Conservation (phyloP, 2,888 invertebrate genomes). For the Leuctra nigra region DNA sequence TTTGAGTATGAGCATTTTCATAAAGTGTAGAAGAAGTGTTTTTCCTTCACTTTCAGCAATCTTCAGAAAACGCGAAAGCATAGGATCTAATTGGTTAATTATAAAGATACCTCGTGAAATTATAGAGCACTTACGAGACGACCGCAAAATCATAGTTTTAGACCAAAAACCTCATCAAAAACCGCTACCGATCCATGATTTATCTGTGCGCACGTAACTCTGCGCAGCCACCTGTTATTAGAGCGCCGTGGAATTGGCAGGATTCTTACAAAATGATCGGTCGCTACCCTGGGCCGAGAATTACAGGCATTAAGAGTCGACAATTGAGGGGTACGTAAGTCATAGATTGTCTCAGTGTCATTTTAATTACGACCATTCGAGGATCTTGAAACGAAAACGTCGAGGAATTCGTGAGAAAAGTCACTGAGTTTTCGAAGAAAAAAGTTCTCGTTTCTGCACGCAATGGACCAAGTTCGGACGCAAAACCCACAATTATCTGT, state of each 20-base stretch:
- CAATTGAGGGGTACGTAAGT: neutral
- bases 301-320: slow-evolving; percentile 7
- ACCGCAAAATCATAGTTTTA: neutral
- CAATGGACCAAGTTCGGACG: too few relatives aligned
- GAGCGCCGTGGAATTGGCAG: neutral
- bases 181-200: slow-evolving; percentile 11
- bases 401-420: neutral
- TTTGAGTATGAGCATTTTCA: too few relatives aligned
- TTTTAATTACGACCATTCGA: slow-evolving; percentile 3
- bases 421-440: too few relatives aligned
- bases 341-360: slow-evolving; percentile 8
- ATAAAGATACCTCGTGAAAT: neutral
- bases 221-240: neutral
- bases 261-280: slow-evolving; percentile 8
- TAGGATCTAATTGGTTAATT: slow-evolving; percentile 3
- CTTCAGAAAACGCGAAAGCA: neutral
- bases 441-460: too few relatives aligned
- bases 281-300: slow-evolving; percentile 2
- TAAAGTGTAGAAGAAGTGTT: too few relatives aligned
- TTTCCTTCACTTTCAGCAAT: too few relatives aligned
- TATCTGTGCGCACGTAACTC: slow-evolving; percentile 13
- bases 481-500: too few relatives aligned
- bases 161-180: neutral
- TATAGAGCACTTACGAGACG: neutral
- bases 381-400: too few relatives aligned